Conservation (phyloP, 2,888 invertebrate species). For the Clunio marinus region DNA sequence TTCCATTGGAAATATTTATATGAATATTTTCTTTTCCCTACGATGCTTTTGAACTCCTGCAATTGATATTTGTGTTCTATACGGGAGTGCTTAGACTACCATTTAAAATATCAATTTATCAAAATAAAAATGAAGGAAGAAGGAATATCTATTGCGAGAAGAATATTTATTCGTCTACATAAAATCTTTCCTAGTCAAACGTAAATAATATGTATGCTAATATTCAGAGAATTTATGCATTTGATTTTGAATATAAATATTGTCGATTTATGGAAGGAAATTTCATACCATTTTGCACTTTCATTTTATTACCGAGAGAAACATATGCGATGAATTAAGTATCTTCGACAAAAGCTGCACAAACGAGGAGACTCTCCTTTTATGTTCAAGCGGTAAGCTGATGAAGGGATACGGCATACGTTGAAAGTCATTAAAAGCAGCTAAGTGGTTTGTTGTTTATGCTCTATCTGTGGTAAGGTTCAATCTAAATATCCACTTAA, state of each 20-base stretch:
- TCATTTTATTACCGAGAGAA: neutral
- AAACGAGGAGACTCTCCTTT: constrained; percentile 1
- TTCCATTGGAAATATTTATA: neutral
- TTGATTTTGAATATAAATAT: no score
- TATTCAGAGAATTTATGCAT: neutral
- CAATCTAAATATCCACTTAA: constrained; percentile 23
- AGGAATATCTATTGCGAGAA: neutral
- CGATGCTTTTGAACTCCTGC: neutral
- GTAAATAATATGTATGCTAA: neutral
- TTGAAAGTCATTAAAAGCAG: constrained; percentile 4
- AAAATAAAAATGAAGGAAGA: neutral
- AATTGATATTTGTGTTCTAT: neutral
- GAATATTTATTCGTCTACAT: neutral
- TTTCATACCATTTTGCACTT: neutral
- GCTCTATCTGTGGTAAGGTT: constrained; percentile 18
- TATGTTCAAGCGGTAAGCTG: neutral
- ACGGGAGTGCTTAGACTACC: constrained; percentile 5
- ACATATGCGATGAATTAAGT: neutral
- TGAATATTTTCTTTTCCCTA: neutral
- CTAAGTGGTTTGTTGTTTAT: constrained; percentile 18
- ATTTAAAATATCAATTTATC: constrained; percentile 23
- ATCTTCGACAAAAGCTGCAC: constrained; percentile 7
- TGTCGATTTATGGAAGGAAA: neutral
- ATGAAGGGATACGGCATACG: constrained; percentile 20
- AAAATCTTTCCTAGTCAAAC: neutral